Evolutionary conservation across 2,888 invertebrate species (phyloP).

Genomic region (Halictus quadricinctus): DNA sequence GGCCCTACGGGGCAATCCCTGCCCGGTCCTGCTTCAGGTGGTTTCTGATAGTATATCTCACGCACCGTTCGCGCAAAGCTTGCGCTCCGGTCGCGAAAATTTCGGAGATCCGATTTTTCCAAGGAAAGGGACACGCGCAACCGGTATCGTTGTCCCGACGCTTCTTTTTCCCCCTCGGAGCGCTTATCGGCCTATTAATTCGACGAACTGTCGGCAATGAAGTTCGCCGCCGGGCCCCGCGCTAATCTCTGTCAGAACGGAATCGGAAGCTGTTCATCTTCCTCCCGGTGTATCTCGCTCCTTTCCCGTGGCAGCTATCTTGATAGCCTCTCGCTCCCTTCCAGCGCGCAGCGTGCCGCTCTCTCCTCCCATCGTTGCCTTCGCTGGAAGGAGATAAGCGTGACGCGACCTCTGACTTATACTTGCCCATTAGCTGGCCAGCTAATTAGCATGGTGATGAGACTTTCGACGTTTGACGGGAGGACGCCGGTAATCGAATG

Average conservation of each 20-base stretch:
- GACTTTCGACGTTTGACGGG: conserved; percentile 76
- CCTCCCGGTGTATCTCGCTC: conserved; percentile 29
- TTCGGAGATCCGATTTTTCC: background rate
- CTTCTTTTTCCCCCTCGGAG: conserved; percentile 13
- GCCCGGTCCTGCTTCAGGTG: too few relatives aligned
- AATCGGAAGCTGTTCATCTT: conserved; percentile 55
- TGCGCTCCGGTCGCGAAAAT: background rate
- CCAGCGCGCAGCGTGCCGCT: background rate
- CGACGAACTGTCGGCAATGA: conserved; percentile 42
- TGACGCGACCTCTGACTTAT: conserved; percentile 77
- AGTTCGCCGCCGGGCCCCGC: conserved; percentile 14
- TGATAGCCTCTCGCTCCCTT: conserved; percentile 23
- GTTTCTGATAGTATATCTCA: too few relatives aligned
- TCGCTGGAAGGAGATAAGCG: conserved; percentile 68
- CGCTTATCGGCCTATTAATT: conserved; percentile 50
- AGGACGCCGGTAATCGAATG: conserved; percentile 73
- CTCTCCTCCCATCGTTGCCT: conserved; percentile 25
- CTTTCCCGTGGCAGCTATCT: conserved; percentile 43
- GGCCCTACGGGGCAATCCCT: too few relatives aligned
- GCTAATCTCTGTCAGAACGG: conserved; percentile 44
- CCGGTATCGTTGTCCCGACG: background rate
- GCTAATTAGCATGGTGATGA: conserved; percentile 77
- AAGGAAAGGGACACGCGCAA: background rate
- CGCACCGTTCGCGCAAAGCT: background rate
- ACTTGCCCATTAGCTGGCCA: conserved; percentile 74